Percentiles rank a stretch among this genome's conserved stretches.
These are phyloP conservation scores for Synchiropus splendidus DNA, from an alignment of 2,113 vertebrate genomes.

Conservation along the genomic window DNA sequence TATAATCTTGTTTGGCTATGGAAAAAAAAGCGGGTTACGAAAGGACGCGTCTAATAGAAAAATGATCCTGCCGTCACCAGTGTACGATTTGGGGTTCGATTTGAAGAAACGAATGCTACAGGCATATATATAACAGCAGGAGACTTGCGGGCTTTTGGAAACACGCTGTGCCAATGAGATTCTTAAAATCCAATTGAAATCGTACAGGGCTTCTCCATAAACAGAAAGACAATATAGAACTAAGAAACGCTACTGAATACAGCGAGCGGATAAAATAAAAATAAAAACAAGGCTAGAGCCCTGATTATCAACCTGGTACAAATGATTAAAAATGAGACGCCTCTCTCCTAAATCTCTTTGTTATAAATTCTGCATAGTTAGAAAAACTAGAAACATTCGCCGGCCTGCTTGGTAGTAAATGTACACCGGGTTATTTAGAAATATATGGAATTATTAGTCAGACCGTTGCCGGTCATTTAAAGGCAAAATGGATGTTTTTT, in stretches of 20 bases:
- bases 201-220: too few relatives aligned
- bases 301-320: constrained; percentile 56
- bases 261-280: constrained; percentile 34
- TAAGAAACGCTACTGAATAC: constrained; percentile 53
- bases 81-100: too few relatives aligned
- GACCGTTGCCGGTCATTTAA: constrained; percentile 40
- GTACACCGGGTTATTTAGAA: constrained; percentile 30
- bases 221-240: constrained; percentile 16
- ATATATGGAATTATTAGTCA: constrained; percentile 37
- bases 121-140: constrained; percentile 35
- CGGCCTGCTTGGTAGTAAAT: constrained; percentile 44
- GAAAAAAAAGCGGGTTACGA: constrained; percentile 29
- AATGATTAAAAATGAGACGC: constrained; percentile 50
- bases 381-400: constrained; percentile 46
- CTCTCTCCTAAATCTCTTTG: constrained; percentile 59
- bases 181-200: too few relatives aligned
- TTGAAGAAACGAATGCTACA: too few relatives aligned
- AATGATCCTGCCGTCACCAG: too few relatives aligned
- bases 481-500: constrained; percentile 51
- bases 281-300: constrained; percentile 26
- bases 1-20: constrained; percentile 69
- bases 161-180: constrained; percentile 19
- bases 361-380: constrained; percentile 73
- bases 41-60: too few relatives aligned
- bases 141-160: constrained; percentile 55